Conservation (phyloP, 2,797 vertebrate species). For the Tadarida brasiliensis region DNA sequence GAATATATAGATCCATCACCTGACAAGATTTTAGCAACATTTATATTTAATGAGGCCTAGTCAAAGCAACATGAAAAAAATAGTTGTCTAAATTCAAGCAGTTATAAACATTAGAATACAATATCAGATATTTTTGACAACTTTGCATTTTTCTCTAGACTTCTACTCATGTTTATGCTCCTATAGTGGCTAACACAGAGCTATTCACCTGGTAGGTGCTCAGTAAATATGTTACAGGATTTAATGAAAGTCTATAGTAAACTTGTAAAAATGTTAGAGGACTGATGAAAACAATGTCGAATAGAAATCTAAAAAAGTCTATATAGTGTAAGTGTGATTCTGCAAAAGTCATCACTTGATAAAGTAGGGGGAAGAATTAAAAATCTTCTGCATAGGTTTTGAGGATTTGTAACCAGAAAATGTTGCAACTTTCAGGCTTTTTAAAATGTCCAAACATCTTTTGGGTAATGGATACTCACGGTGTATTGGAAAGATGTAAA, state of each 20-base stretch:
- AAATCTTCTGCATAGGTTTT: neutral
- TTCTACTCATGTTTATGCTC: neutral
- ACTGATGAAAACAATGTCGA: neutral
- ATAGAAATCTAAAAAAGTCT: neutral
- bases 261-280: neutral
- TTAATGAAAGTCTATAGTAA: neutral
- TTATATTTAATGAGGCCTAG: neutral
- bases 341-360: neutral
- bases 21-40: constrained; percentile 5
- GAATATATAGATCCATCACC: neutral
- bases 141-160: neutral
- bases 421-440: neutral
- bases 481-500: neutral
- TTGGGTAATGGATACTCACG: neutral
- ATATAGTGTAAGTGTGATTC: neutral
- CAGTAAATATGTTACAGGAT: neutral
- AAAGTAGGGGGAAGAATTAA: neutral
- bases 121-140: neutral
- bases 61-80: neutral
- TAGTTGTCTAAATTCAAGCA: neutral
- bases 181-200: neutral
- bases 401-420: constrained; percentile 40
- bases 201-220: neutral
- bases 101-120: neutral
- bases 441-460: constrained; percentile 11